These are phyloP conservation scores for Nemapogon koenigi DNA, from an alignment of 2,888 invertebrate genomes.

Conservation along the genomic window DNA sequence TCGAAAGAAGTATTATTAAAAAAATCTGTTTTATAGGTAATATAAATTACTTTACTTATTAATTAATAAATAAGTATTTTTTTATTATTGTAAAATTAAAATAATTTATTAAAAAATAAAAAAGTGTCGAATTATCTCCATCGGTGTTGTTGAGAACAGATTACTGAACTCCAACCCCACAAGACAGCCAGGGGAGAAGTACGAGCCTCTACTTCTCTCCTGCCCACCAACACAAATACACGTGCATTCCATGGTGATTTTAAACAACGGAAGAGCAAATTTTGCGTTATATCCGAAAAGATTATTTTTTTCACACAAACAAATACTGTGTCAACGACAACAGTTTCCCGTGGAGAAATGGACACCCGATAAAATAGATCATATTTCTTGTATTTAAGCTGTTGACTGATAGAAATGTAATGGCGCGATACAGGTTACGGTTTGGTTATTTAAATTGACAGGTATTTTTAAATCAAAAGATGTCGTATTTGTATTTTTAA, in stretches of 20 bases:
- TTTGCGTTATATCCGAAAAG: conserved; percentile 21
- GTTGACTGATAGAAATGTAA: no score
- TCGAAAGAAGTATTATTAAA: neutral
- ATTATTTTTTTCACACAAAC: conserved; percentile 22
- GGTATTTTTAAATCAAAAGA: no score
- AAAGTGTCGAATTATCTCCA: conserved; percentile 43
- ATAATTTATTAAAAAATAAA: conserved; percentile 22
- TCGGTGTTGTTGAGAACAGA: conserved; percentile 47
- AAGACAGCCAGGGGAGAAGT: conserved; percentile 24
- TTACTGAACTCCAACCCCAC: conserved; percentile 37
- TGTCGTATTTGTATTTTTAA: no score
- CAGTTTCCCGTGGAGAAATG: conserved; percentile 40
- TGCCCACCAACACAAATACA: conserved; percentile 22
- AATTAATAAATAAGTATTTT: no score
- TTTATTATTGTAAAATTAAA: neutral
- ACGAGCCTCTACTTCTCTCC: conserved; percentile 32
- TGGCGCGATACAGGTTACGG: no score
- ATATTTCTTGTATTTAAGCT: no score
- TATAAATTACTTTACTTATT: neutral
- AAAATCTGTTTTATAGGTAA: neutral
- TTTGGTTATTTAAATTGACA: no score
- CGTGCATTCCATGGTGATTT: conserved; percentile 25
- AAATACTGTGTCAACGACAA: no score
- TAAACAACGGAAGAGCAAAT: conserved; percentile 26
- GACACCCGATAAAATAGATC: conserved; percentile 31